Evolutionary conservation across 2,888 invertebrate species (phyloP).

Genomic region (Meloe dianella): DNA sequence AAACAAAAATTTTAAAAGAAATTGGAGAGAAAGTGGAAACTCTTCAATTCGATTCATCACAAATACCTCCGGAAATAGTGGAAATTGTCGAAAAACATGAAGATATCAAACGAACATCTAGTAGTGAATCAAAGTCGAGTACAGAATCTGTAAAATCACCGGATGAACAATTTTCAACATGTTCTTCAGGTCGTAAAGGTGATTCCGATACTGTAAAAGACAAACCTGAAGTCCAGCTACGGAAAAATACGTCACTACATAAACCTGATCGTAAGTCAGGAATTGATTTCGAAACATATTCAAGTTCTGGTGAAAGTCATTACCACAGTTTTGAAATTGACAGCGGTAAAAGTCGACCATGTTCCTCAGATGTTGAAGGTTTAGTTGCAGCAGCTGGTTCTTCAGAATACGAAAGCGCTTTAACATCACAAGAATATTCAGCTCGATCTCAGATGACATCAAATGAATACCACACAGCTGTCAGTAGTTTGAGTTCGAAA

Average conservation of each 20-base stretch:
- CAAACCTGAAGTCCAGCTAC: slow-evolving; percentile 53
- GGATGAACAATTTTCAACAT: slow-evolving; percentile 63
- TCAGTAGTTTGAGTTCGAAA: slow-evolving; percentile 84
- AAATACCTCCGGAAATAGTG: slow-evolving; percentile 32
- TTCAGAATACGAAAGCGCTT: slow-evolving; percentile 86
- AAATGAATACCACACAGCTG: slow-evolving; percentile 86
- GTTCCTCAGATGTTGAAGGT: slow-evolving; percentile 88
- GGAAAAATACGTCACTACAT: slow-evolving; percentile 55
- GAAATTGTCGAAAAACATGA: slow-evolving; percentile 42
- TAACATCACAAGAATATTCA: slow-evolving; percentile 80
- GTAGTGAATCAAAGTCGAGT: slow-evolving; percentile 61
- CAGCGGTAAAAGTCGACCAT: slow-evolving; percentile 74
- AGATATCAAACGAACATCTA: slow-evolving; percentile 55
- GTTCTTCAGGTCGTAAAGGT: slow-evolving; percentile 54
- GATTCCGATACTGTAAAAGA: slow-evolving; percentile 50
- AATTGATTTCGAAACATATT: slow-evolving; percentile 79
- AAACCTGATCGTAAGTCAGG: slow-evolving; percentile 74
- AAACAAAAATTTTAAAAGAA: slow-evolving; percentile 45
- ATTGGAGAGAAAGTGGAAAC: slow-evolving; percentile 35
- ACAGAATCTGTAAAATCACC: slow-evolving; percentile 60
- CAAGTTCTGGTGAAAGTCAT: slow-evolving; percentile 88
- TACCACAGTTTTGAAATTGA: slow-evolving; percentile 88
- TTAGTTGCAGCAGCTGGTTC: slow-evolving; percentile 72
- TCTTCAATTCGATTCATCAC: slow-evolving; percentile 36
- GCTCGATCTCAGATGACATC: slow-evolving; percentile 76